phyloP scores from a whole-genome alignment of 2,113 vertebrate genomes.

The Semnopithecus entellus region DNA sequence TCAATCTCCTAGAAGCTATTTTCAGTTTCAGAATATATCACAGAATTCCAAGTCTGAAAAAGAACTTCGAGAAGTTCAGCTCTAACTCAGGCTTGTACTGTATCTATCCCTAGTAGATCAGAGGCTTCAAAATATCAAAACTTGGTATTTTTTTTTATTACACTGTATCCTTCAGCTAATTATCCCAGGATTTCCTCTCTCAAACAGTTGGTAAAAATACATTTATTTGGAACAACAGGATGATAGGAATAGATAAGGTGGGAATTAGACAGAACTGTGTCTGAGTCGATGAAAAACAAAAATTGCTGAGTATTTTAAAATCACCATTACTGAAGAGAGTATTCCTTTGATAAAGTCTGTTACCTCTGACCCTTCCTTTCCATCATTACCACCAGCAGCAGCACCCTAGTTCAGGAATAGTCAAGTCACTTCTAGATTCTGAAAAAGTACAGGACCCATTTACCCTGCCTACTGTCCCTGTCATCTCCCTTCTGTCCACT shows the following conservation, averaged over 20 bases:
- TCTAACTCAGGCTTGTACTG: conserved; percentile 55
- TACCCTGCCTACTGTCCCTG: not conserved
- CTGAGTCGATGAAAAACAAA: conserved; percentile 47
- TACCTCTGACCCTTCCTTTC: not conserved
- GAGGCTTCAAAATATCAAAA: conserved; percentile 47
- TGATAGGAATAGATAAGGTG: conserved; percentile 43
- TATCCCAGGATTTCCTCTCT: conserved; percentile 69
- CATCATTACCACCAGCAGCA: not conserved
- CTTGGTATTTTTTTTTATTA: conserved; percentile 55
- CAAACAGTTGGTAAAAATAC: conserved; percentile 52
- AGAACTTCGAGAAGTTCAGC: conserved; percentile 32
- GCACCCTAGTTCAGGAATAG: not conserved
- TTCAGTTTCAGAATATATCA: conserved; percentile 26
- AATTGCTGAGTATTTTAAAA: conserved; percentile 37
- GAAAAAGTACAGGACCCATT: not conserved
- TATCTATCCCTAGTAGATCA: conserved; percentile 23
- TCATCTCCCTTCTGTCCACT: not conserved
- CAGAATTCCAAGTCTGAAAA: conserved; percentile 27
- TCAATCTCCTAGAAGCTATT: not conserved
- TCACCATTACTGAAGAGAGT: not conserved
- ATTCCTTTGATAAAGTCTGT: not conserved
- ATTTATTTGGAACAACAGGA: conserved; percentile 68
- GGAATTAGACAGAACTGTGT: conserved; percentile 37
- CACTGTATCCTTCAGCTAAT: conserved; percentile 46
- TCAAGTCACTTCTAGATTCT: not conserved